phyloP scores from a whole-genome alignment of 1,140 invertebrate genomes.

The Drosophila rufa region DNA sequence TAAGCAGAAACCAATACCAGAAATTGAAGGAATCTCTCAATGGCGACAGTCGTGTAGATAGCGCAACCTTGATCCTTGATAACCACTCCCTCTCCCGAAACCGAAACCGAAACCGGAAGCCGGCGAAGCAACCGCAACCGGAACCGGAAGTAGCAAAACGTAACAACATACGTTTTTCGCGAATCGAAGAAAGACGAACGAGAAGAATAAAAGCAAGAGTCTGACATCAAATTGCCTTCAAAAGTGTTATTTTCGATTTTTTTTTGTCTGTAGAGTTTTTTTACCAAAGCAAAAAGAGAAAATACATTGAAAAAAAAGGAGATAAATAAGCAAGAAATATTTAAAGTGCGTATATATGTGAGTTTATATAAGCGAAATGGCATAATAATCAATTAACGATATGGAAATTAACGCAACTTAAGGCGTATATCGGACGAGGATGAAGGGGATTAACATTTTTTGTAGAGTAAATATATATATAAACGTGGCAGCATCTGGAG shows the following conservation, averaged over 20 bases:
- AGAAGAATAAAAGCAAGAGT: conserved; percentile 65
- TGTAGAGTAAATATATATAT: conserved; percentile 47
- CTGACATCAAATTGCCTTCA: conserved; percentile 83
- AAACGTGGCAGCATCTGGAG: conserved; percentile 17
- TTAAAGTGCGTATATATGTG: conserved; percentile 45
- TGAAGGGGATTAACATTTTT: conserved; percentile 57
- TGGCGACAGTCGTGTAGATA: conserved; percentile 11
- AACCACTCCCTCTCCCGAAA: conserved; percentile 12
- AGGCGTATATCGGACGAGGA: not conserved
- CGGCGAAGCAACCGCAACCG: not conserved
- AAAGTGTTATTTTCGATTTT: conserved; percentile 55
- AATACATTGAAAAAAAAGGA: not conserved
- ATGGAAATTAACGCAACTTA: conserved; percentile 19
- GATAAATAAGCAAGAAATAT: conserved; percentile 22
- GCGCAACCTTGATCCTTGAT: conserved; percentile 7
- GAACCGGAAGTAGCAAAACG: conserved; percentile 25
- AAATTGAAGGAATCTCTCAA: conserved; percentile 5
- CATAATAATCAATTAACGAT: conserved; percentile 41
- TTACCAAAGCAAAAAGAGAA: conserved; percentile 19
- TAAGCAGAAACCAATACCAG: not conserved
- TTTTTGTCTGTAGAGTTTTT: conserved; percentile 51
- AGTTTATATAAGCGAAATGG: conserved; percentile 37
- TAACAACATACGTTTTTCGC: conserved; percentile 29
- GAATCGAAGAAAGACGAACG: conserved; percentile 30
- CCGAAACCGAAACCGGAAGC: conserved; percentile 16